These are phyloP conservation scores for Vanacampus margaritifer DNA, from an alignment of 2,113 vertebrate genomes.

Conservation along the genomic window DNA sequence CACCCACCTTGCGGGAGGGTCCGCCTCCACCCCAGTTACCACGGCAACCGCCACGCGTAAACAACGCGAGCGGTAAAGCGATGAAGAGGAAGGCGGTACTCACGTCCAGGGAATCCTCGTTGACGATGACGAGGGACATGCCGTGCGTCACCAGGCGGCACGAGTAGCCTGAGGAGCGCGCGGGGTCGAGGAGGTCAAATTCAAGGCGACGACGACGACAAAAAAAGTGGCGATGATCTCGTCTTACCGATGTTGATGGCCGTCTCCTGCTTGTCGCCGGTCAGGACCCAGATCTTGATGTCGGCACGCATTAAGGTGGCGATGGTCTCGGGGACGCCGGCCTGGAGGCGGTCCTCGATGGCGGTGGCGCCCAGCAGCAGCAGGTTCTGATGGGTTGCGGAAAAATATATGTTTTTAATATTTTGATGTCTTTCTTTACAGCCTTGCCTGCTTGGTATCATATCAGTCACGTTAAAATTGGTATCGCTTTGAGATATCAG, in stretches of 20 bases:
- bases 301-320: constrained; percentile 87
- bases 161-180: constrained; percentile 84
- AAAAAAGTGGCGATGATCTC: background rate
- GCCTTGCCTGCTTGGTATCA: too few species aligned
- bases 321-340: constrained; percentile 94
- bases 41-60: constrained; percentile 36
- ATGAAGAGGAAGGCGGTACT: constrained; percentile 64
- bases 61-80: background rate
- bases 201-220: constrained; percentile 9
- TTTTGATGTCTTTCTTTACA: too few species aligned
- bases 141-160: constrained; percentile 90
- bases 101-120: constrained; percentile 95
- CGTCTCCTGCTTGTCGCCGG: constrained; percentile 95
- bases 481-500: too few species aligned
- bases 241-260: constrained; percentile 92
- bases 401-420: too few species aligned
- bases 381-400: constrained; percentile 75
- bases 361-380: constrained; percentile 91
- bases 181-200: constrained; percentile 20
- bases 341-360: constrained; percentile 94
- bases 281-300: constrained; percentile 97
- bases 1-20: constrained; percentile 40
- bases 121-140: constrained; percentile 96
- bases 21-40: constrained; percentile 65
- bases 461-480: too few species aligned